Evolutionary conservation across 2,797 vertebrate genomes (phyloP), one percentile per base, ranked within the genome.

Genomic region (Meriones psammophilus): DNA sequence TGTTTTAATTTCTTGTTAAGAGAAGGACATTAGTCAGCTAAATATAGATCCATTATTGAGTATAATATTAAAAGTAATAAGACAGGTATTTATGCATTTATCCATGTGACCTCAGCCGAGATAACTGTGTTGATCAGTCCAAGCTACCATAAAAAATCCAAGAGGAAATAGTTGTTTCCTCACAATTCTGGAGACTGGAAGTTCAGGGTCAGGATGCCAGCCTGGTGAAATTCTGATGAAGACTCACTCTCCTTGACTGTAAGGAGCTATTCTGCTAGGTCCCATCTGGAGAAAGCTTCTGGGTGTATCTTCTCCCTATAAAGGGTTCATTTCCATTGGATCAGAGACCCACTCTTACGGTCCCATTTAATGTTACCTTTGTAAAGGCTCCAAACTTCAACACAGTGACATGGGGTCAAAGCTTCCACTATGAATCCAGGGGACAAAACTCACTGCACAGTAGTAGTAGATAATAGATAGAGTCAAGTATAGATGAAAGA

Each of bases 1-100:
- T 64, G n/a, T 66, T 91, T 94, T 64, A n/a, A 87, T 36, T 94
- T 80, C 42, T 79, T 79, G 12, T 26, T 87, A 15, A 80, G n/a
- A 26, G 15, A 30, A 8, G 22, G 79, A 33, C 50, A 79, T 20
- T 79, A 28, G 39, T 64, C 33, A 12, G 13, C 28, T 39, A 78
- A 30, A 69, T 26, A 54, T 14, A n/a, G 39, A 54, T 18, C 77
- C 28, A 50, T 79, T 91, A 42, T 64, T 22, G n/a, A 73, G 20
- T 58, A 58, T 9, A 79, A 87, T 46, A 87, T 74, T 87, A 86
- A 54, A 62, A 79, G 71, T 26, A 60, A 50, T 17, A 33, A 85
- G 12, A 33, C 18, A 87, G 12, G n/a, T 22, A 3, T 94, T 80
- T 66, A 74, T 46, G 28, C 14, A 54, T 28, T 54, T 74, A 91